These are phyloP conservation scores for Mechanitis messenoides DNA, from an alignment of 2,888 invertebrate genomes.

Conservation along the genomic window DNA sequence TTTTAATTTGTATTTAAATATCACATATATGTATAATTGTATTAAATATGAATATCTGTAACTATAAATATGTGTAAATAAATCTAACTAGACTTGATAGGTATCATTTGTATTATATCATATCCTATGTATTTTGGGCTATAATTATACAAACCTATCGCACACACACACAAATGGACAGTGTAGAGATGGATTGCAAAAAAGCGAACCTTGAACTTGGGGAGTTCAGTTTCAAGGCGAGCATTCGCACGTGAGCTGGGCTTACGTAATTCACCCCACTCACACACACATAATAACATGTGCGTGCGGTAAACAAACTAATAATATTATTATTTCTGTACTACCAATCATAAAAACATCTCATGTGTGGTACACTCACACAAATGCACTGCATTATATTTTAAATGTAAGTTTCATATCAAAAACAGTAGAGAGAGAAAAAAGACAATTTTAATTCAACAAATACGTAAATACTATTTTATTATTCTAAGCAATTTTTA, in stretches of 20 bases:
- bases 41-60: neutral
- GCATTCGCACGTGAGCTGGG: slow-evolving; percentile 38
- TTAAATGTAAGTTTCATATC: too few species aligned
- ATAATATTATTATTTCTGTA: slow-evolving; percentile 8
- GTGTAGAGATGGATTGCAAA: slow-evolving; percentile 62
- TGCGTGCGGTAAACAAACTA: slow-evolving; percentile 30
- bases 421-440: too few species aligned
- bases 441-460: too few species aligned
- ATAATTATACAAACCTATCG: slow-evolving; percentile 24
- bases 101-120: neutral
- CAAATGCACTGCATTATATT: too few species aligned
- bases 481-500: too few species aligned
- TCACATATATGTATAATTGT: too few species aligned
- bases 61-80: neutral
- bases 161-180: slow-evolving; percentile 28
- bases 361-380: too few species aligned
- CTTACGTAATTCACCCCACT: slow-evolving; percentile 56
- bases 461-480: too few species aligned
- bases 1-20: too few species aligned
- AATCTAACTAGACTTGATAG: slow-evolving; percentile 21
- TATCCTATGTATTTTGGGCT: slow-evolving; percentile 14
- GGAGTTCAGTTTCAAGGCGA: slow-evolving; percentile 71
- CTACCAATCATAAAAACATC: neutral
- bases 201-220: slow-evolving; percentile 70
- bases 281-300: slow-evolving; percentile 25